These are phyloP conservation scores for Elaphurus davidianus DNA, from an alignment of 2,113 vertebrate genomes.

Conservation along the genomic window DNA sequence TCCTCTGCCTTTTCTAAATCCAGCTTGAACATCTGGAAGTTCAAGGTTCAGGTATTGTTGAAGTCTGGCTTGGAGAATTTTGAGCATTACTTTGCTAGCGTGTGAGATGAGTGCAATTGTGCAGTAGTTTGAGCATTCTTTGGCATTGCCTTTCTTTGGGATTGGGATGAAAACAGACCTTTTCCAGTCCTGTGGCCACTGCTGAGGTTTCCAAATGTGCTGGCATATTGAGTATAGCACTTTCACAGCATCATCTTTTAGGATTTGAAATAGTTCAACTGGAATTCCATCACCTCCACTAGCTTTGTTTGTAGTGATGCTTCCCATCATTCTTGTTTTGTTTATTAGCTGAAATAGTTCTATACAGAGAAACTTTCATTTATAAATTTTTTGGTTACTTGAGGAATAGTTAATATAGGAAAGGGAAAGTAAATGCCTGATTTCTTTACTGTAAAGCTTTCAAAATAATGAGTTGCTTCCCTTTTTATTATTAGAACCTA, in stretches of 20 bases:
- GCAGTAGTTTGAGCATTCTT: background rate
- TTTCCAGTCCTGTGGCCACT: background rate
- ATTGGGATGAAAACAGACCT: background rate
- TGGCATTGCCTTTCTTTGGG: background rate
- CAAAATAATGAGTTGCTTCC: background rate
- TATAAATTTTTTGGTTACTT: background rate
- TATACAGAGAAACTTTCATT: background rate
- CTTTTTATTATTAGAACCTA: background rate
- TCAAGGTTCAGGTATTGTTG: rapidly evolving
- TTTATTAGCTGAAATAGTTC: background rate
- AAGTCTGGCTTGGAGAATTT: background rate
- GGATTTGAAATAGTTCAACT: background rate
- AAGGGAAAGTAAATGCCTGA: background rate
- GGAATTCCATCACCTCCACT: background rate
- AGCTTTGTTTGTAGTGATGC: background rate
- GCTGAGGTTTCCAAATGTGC: background rate
- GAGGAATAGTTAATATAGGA: background rate
- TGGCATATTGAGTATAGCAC: background rate
- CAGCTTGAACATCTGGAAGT: background rate
- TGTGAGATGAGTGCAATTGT: background rate
- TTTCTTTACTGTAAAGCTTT: background rate
- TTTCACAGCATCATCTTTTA: background rate
- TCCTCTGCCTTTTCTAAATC: background rate
- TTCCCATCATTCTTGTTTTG: background rate
- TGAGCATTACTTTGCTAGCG: background rate